Base-by-base conservation (phyloP, 1,140 invertebrate species). In the Lordiphosa clarofinis region DNA sequence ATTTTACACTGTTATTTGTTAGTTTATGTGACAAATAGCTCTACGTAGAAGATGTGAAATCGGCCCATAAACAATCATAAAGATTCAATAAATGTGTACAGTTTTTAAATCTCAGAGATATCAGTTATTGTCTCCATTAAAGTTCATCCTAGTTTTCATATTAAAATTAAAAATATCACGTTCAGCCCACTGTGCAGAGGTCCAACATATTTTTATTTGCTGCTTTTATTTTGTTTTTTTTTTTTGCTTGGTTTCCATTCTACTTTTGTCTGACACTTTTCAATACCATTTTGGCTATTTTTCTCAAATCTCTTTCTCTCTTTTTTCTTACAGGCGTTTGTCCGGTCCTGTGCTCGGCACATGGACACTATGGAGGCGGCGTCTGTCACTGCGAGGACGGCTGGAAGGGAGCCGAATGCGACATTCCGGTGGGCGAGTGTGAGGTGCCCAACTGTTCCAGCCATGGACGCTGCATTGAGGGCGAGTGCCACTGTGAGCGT, bases 371-470 rank as follows among this genome's bases (percentile, higher is more conserved):
- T 89, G 94, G 96, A 15, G 96, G 96, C 44, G 98, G 98, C 11
- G 90, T 96, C 65, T 99, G 98, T 90, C 94, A 97, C 82, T 99
- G 98, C 90, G 96, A 97, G 89, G 94, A 96, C 74, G 97, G 97
- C 40, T 99, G 96, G 96, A 98, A 98, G 91, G 98, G 98, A 28
- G 92, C 93, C 13, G 97, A 99, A 90, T 99, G 98, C 90, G 96
- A 98, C 89, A 93, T 98, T 58, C 96, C 96, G 28, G 94, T 95
- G 61, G 92, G 93, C 61, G 97, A 98, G 90, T 98, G 96, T 90
- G 95, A 97, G 90, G 94, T 96, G 66, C 94, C 96, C 31, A 96
- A 97, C 90, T 98, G 97, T 90, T 96, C 95, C 78, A 95, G 95
- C 53, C 94, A 97, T 81, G 98, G 98, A 55, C 93, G 94, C 59